phyloP scores from a whole-genome alignment of 2,113 vertebrate genomes.

The Corvus cornix region DNA sequence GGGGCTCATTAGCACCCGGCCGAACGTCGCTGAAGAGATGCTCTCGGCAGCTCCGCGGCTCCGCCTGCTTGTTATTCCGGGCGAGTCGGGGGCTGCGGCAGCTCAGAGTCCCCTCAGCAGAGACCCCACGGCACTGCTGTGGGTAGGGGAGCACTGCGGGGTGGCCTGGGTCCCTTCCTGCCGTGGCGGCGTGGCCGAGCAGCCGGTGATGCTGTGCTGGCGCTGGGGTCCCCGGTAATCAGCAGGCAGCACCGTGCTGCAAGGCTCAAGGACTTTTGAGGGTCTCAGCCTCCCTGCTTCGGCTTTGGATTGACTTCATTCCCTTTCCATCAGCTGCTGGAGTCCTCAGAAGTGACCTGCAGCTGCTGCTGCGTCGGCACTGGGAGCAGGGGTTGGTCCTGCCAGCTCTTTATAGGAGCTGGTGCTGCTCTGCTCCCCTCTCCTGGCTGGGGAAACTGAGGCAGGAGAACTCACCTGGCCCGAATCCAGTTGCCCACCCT shows the following conservation, averaged over 20 bases:
- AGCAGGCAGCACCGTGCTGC: conserved; percentile 4
- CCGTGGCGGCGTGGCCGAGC: rapidly evolving
- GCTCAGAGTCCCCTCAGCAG: not conserved
- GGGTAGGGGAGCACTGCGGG: not conserved
- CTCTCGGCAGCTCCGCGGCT: not conserved
- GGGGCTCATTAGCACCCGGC: not conserved
- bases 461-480: not conserved
- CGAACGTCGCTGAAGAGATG: not conserved
- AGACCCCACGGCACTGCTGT: not conserved
- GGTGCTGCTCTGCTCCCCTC: rapidly evolving
- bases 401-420: rapidly evolving
- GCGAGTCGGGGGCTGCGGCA: conserved; percentile 36
- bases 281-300: conserved; percentile 10
- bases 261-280: conserved; percentile 59
- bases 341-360: not conserved
- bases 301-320: not conserved
- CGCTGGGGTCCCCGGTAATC: not conserved
- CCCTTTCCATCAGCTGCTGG: not conserved
- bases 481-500: not conserved
- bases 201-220: not conserved
- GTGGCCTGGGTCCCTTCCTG: not conserved
- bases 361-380: not conserved
- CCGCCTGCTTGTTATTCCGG: conserved; percentile 47
- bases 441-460: not conserved
- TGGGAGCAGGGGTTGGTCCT: rapidly evolving